Evolutionary conservation across 2,888 invertebrate species (phyloP).

Genomic region (Crematogaster levior): DNA sequence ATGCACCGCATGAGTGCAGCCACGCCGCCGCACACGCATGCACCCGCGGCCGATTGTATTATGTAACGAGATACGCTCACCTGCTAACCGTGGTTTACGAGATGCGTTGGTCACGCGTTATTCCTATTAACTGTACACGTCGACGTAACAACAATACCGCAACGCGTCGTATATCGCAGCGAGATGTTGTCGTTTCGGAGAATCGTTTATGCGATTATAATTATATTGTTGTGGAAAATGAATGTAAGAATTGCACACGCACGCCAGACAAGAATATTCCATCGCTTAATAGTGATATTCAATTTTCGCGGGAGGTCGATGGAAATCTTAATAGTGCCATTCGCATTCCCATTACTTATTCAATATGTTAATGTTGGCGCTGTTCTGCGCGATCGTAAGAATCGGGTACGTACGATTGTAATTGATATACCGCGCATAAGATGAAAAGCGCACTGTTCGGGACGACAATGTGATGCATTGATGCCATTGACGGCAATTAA

Average conservation of each 20-base stretch:
- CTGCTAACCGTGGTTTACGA: constrained; percentile 60
- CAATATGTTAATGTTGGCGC: constrained; percentile 38
- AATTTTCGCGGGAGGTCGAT: constrained; percentile 37
- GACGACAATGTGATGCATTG: constrained; percentile 5
- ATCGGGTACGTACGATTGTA: constrained; percentile 4
- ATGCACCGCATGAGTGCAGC: constrained; percentile 12
- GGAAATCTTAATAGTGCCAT: constrained; percentile 32
- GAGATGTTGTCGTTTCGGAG: not conserved
- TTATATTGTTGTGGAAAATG: constrained; percentile 44
- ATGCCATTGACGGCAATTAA: constrained; percentile 20
- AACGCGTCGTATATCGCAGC: constrained; percentile 45
- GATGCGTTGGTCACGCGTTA: constrained; percentile 71
- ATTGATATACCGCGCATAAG: constrained; percentile 14
- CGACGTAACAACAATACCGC: constrained; percentile 61
- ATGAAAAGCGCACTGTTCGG: not conserved
- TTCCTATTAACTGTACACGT: constrained; percentile 69
- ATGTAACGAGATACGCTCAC: constrained; percentile 69
- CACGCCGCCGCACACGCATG: constrained; percentile 59
- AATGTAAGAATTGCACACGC: not conserved
- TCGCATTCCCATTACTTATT: constrained; percentile 21
- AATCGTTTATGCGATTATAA: constrained; percentile 41
- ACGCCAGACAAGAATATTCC: constrained; percentile 11
- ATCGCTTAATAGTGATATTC: constrained; percentile 31
- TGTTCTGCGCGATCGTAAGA: constrained; percentile 9
- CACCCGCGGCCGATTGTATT: constrained; percentile 59